These are phyloP conservation scores for Leuciscus idus DNA, from an alignment of 2,113 vertebrate genomes.

Conservation along the genomic window DNA sequence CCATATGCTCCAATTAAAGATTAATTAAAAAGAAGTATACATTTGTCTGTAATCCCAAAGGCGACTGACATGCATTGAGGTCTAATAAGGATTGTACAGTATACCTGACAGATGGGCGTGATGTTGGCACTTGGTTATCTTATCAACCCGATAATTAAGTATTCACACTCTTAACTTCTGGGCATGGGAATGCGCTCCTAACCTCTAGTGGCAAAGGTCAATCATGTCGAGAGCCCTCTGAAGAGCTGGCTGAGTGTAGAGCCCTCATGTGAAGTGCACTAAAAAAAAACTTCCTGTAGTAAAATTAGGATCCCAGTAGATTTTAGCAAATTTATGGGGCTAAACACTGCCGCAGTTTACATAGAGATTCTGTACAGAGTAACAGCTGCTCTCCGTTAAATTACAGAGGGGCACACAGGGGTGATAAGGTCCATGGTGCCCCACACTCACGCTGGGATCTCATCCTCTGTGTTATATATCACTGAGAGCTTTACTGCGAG, in stretches of 20 bases:
- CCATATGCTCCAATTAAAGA: neutral
- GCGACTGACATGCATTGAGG: neutral
- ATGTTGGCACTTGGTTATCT: conserved; percentile 1
- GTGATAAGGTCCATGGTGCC: neutral
- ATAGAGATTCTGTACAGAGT: neutral
- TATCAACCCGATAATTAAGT: neutral
- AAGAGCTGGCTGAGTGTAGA: neutral
- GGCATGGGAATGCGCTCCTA: neutral
- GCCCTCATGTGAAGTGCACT: neutral
- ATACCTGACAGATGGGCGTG: neutral
- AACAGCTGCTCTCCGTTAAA: neutral
- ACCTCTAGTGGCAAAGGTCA: neutral
- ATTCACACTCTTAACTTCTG: neutral
- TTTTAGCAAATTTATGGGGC: neutral
- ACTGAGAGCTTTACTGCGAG: conserved; percentile 45
- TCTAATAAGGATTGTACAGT: neutral
- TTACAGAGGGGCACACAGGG: neutral
- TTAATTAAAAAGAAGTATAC: too few species aligned
- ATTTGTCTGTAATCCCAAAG: neutral
- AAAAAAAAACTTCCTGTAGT: neutral
- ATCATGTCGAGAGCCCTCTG: neutral
- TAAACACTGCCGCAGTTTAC: conserved; percentile 2
- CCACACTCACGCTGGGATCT: conserved; percentile 31
- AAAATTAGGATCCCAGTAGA: conserved; percentile 18
- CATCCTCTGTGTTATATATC: conserved; percentile 24